Conservation (phyloP, 1,140 invertebrate genomes). For the Lysiphlebus fabarum region DNA sequence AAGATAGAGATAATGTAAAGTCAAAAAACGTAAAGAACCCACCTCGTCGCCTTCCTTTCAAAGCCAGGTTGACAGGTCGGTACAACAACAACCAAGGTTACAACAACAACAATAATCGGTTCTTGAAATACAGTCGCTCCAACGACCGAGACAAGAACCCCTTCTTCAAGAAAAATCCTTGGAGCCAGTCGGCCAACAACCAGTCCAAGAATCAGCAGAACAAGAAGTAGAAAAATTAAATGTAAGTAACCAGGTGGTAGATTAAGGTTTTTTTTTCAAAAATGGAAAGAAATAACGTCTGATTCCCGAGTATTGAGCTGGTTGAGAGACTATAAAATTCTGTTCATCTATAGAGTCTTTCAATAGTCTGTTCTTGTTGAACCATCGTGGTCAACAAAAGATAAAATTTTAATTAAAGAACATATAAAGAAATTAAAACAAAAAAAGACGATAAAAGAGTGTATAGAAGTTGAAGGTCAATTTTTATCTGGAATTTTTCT, state of each 20-base stretch:
- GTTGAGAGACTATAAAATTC: constrained; percentile 12
- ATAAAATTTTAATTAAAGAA: constrained; percentile 1
- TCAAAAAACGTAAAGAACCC: constrained; percentile 6
- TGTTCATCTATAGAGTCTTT: background rate
- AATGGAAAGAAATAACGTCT: constrained; percentile 11
- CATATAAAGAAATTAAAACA: constrained; percentile 9
- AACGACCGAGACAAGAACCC: too few relatives aligned
- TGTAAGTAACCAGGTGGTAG: constrained; percentile 6
- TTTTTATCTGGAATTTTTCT: constrained; percentile 25
- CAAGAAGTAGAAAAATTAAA: background rate
- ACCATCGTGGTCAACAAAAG: constrained; percentile 6
- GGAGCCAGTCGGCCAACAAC: background rate
- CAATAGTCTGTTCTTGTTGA: constrained; percentile 11
- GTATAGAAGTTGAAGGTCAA: constrained; percentile 9
- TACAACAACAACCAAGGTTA: background rate
- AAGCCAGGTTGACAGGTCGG: background rate
- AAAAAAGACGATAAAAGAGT: constrained; percentile 16
- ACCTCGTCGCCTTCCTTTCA: constrained; percentile 4
- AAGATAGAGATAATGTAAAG: constrained; percentile 9
- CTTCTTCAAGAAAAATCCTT: background rate
- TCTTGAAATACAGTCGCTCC: too few relatives aligned
- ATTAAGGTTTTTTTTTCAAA: constrained; percentile 1
- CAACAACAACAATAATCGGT: too few relatives aligned
- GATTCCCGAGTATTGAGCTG: constrained; percentile 6
- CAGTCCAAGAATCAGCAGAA: background rate